phyloP scores from a whole-genome alignment of 1,140 invertebrate species.

The Heterodera schachtii region DNA sequence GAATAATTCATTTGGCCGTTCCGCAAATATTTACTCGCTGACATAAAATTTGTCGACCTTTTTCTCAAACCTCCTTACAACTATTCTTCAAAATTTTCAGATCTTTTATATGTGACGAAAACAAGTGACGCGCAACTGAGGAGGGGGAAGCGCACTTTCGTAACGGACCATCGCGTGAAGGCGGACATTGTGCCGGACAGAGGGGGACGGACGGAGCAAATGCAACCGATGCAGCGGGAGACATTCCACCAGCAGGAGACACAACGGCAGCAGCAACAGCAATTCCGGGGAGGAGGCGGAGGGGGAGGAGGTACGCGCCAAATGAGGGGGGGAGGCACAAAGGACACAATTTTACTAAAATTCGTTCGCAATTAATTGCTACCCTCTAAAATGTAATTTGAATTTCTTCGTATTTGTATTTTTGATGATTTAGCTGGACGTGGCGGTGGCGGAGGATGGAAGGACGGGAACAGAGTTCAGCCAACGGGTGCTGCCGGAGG shows the following conservation, averaged over 20 bases:
- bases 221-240: constrained; percentile 24
- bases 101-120: constrained; percentile 31
- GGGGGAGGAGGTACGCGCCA: background rate
- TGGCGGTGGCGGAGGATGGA: background rate
- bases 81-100: constrained; percentile 12
- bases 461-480: background rate
- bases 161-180: constrained; percentile 15
- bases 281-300: constrained; percentile 3
- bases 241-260: constrained; percentile 28
- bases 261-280: constrained; percentile 22
- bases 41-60: no score
- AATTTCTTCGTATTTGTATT: background rate
- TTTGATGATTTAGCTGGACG: background rate
- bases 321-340: no score
- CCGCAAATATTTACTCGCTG: no score
- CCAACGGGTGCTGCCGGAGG: background rate
- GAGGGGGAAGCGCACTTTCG: constrained; percentile 9
- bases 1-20: background rate
- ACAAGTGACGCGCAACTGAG: constrained; percentile 21
- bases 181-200: constrained; percentile 26
- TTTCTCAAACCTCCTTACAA: constrained; percentile 4
- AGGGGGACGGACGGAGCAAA: constrained; percentile 30
- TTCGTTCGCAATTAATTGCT: no score
- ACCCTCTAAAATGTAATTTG: constrained; percentile 2
- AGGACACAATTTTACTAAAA: no score